Conservation (phyloP, 2,888 invertebrate species). For the Hofmannophila pseudospretella region DNA sequence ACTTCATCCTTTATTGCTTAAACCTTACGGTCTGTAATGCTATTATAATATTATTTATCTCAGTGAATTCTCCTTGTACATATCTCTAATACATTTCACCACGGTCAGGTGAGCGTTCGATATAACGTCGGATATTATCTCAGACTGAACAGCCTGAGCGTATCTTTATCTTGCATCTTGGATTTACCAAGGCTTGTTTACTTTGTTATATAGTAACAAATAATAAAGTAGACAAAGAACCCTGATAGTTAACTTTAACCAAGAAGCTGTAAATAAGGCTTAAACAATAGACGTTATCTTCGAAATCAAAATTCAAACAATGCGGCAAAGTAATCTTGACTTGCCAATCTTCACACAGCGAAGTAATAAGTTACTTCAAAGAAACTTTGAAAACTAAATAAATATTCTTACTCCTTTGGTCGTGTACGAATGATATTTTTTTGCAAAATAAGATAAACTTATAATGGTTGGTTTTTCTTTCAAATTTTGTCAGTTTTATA, state of each 20-base stretch:
- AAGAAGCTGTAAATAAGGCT: neutral
- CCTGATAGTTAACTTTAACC: neutral
- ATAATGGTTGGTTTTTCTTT: too few species aligned
- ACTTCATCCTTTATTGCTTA: constrained; percentile 1
- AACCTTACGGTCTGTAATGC: constrained; percentile 7
- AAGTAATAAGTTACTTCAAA: too few species aligned
- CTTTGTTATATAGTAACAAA: too few species aligned
- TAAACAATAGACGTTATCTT: neutral
- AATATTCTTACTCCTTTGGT: too few species aligned
- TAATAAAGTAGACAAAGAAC: too few species aligned
- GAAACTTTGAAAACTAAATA: too few species aligned
- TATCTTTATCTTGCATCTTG: constrained; percentile 6
- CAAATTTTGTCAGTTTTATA: too few species aligned
- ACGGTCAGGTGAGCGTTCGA: constrained; percentile 20
- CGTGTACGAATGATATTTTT: too few species aligned
- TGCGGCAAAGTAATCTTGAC: too few species aligned
- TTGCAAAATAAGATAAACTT: too few species aligned
- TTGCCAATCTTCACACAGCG: too few species aligned
- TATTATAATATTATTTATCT: too few species aligned
- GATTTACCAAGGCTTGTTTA: constrained; percentile 2
- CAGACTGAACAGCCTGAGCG: constrained; percentile 1
- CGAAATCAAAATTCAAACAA: neutral
- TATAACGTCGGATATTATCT: constrained; percentile 3
- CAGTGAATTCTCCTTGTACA: constrained; percentile 11
- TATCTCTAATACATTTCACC: constrained; percentile 24